phyloP scores from a whole-genome alignment of 2,113 vertebrate genomes.

The Harpagus bidentatus region DNA sequence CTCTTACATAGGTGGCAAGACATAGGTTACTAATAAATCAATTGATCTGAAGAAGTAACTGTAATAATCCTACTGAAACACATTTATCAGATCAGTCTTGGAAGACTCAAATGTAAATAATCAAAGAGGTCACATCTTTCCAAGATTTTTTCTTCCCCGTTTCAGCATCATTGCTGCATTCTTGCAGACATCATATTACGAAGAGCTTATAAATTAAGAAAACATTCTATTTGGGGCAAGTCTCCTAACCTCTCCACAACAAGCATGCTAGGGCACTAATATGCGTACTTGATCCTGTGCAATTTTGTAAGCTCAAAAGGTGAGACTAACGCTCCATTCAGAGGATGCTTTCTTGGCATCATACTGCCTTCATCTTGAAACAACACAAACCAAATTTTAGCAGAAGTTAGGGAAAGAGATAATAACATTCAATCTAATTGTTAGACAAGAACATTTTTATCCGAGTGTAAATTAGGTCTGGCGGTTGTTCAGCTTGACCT shows the following conservation, averaged over 20 bases:
- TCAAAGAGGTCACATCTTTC: neutral
- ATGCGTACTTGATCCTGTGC: rapidly evolving
- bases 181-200: neutral
- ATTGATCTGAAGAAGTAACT: neutral
- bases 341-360: neutral
- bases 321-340: neutral
- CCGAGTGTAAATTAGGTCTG: conserved; percentile 39
- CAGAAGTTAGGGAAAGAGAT: neutral
- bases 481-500: conserved; percentile 52
- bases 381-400: neutral
- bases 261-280: neutral
- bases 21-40: neutral
- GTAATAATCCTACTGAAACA: neutral
- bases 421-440: conserved; percentile 28
- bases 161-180: neutral
- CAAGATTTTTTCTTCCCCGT: neutral
- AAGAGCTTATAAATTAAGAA: neutral
- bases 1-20: neutral
- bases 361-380: neutral
- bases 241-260: neutral
- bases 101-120: neutral
- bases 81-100: neutral
- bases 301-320: neutral
- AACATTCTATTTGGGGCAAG: neutral
- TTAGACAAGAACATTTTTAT: conserved; percentile 46